phyloP scores from a whole-genome alignment of 2,888 invertebrate genomes.

The Drosophila prolongata region DNA sequence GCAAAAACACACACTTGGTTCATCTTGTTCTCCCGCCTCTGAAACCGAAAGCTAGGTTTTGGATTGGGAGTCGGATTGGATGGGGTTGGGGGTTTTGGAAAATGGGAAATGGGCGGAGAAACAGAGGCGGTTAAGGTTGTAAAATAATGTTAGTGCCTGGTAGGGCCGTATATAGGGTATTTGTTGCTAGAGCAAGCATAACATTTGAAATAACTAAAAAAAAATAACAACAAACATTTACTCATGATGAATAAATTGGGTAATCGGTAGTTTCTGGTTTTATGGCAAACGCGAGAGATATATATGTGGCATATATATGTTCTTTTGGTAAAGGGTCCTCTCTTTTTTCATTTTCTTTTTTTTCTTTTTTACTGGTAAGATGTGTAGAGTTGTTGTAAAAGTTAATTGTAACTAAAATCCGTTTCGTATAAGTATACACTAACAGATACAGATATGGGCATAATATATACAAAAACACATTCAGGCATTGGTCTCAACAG shows the following conservation, averaged over 20 bases:
- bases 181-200: constrained; percentile 70
- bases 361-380: constrained; percentile 50
- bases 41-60: constrained; percentile 48
- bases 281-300: constrained; percentile 54
- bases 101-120: constrained; percentile 5
- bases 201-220: constrained; percentile 52
- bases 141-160: constrained; percentile 39
- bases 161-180: constrained; percentile 44
- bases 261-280: constrained; percentile 51
- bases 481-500: constrained; percentile 63
- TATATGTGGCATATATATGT: constrained; percentile 43
- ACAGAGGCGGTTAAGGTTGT: constrained; percentile 31
- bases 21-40: constrained; percentile 45
- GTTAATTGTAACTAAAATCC: constrained; percentile 54
- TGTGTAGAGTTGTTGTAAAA: constrained; percentile 50
- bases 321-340: constrained; percentile 74
- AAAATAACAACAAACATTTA: constrained; percentile 38
- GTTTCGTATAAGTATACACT: constrained; percentile 46
- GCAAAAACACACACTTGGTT: constrained; percentile 58
- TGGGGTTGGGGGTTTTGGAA: constrained; percentile 6
- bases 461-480: constrained; percentile 54
- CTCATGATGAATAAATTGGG: constrained; percentile 50
- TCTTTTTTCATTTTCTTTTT: constrained; percentile 61
- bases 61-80: constrained; percentile 9
- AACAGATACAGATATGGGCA: constrained; percentile 39